Base-by-base conservation (phyloP, 92 coral and sea anemone genomes). In the Zoanthus solanderi region DNA sequence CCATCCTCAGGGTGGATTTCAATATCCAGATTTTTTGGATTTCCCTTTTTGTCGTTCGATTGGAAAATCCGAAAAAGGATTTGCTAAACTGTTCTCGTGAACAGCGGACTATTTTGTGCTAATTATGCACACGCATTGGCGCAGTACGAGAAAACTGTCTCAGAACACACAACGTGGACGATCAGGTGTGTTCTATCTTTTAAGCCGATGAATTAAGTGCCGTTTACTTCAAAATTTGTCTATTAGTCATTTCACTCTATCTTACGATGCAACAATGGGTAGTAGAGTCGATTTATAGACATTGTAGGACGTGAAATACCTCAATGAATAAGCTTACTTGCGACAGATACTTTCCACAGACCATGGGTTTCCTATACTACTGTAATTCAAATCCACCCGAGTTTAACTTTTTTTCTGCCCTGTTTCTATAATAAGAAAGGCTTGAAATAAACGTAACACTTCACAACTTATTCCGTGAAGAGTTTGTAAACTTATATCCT, bases 131-230 rank as follows among this genome's bases (percentile, higher is more conserved):
- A 13, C 18, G 65, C 16, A 58, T 58, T 58, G 65, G 65, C 65
- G 65, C 72, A 67, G 72, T 37, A 67, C 72, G 72, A 67, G 37
- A 67, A 67, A 67, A 67, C 72, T 67, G 42, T 67, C 72, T 5
- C 72, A 8, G 72, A 16, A 75, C 57, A 67, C 73, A 79, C 44
- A 89, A 69, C 86, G 86, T 63, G 74, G 86, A 57, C 61, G 86
- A 42, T 57, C 8, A 81, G 86, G 86, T 81, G 74, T 63, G 75
- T 81, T 63, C 37, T 81, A 81, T 81, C 86, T 63, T 61, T 57
- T 81, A 81, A 81, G 86, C 86, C 86, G 17, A 81, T 63, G 74
- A 81, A 81, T 65, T 75, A 81, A 81, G 86, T 63, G 75, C 86
- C 76, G 76, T 81, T 81, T 81, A 81, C 86, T 81, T 81, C 86